A percentile compares a stretch with the other conserved stretches of the same genome.
Conservation (phyloP, 2,113 vertebrate genomes). For the Nothoprocta pentlandii region DNA sequence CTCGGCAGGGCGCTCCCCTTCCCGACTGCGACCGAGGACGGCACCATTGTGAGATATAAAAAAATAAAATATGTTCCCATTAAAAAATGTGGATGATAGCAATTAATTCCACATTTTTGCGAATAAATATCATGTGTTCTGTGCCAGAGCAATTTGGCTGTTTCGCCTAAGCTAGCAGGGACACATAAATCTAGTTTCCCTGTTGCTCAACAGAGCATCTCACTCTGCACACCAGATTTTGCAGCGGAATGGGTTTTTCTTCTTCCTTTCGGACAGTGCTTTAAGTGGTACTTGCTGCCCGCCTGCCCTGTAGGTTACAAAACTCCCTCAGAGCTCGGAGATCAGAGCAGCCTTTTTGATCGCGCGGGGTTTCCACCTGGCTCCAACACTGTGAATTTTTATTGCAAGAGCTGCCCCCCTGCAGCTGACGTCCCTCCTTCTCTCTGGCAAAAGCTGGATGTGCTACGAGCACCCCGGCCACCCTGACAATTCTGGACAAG, state of each 20-base stretch:
- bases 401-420: background rate
- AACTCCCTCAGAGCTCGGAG: background rate
- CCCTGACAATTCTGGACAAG: fast-evolving
- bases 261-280: background rate
- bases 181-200: conserved; percentile 60
- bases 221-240: background rate
- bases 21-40: conserved; percentile 12
- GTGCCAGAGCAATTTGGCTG: conserved; percentile 62
- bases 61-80: conserved; percentile 30
- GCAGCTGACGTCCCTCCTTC: background rate
- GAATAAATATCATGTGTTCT: conserved; percentile 45
- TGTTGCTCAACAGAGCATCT: conserved; percentile 56
- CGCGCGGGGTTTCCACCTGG: background rate
- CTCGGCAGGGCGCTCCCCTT: background rate
- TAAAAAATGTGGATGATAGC: conserved; percentile 44
- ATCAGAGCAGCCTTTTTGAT: background rate
- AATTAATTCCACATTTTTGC: conserved; percentile 69
- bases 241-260: background rate
- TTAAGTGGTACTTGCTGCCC: background rate
- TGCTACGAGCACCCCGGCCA: background rate
- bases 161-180: background rate
- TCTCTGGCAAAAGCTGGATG: background rate
- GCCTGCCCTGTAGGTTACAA: background rate
- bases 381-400: background rate
- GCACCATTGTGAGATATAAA: conserved; percentile 34